A percentile compares a stretch with the other conserved stretches of the same genome.
phyloP scores from a whole-genome alignment of 2,888 invertebrate species.

The Dasysyrphus albostriatus region DNA sequence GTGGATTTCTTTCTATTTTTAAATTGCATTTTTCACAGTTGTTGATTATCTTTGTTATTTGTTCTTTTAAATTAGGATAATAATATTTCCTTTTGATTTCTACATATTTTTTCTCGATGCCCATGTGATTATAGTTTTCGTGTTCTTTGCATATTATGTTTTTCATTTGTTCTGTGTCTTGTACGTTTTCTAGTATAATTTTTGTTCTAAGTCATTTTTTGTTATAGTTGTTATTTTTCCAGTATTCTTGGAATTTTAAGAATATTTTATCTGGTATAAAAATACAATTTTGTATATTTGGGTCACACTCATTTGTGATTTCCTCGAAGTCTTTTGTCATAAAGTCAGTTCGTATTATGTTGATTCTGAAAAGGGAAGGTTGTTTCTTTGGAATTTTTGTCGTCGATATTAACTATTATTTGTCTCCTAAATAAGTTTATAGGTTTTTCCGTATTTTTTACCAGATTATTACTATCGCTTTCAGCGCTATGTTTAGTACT shows the following conservation, averaged over 20 bases:
- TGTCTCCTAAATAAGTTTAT: too few relatives aligned
- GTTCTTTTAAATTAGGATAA: background rate
- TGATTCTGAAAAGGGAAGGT: too few relatives aligned
- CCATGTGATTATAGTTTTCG: background rate
- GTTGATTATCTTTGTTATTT: background rate
- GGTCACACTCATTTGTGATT: background rate
- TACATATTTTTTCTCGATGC: background rate
- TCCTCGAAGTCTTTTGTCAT: background rate
- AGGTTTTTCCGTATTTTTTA: background rate
- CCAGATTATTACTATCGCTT: background rate
- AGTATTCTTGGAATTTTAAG: background rate
- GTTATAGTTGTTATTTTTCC: slow-evolving; percentile 6
- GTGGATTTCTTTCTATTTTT: background rate
- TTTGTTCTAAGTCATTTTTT: slow-evolving; percentile 1
- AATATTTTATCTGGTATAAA: background rate
- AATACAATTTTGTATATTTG: background rate
- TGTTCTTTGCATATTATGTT: slow-evolving; percentile 4
- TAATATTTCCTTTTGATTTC: background rate
- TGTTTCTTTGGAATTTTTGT: too few relatives aligned
- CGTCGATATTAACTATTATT: too few relatives aligned
- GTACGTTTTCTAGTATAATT: background rate
- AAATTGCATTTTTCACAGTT: background rate
- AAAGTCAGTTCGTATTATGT: background rate
- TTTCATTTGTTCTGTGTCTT: background rate
- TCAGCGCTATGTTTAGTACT: background rate